Base-by-base conservation (phyloP, 2,797 vertebrate species). In the Schizothorax lantsangensis region DNA sequence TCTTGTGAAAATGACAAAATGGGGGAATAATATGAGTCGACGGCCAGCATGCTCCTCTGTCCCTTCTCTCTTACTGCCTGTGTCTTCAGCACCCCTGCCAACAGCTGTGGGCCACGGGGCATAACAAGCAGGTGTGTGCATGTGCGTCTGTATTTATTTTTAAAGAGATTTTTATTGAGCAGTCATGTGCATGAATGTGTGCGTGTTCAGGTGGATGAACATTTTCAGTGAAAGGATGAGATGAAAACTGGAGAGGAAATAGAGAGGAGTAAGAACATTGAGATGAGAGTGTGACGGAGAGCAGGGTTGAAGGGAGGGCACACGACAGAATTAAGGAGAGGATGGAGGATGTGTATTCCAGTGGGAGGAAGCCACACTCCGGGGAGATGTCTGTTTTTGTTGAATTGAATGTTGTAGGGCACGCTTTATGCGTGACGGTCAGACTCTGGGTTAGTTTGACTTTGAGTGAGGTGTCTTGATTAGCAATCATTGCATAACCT, bases 1-100 rank as follows among this genome's bases (percentile, higher is more conserved):
- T 86, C 85, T 81, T 81, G 79, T 81, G 69, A 66, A 81, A 86
- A 86, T 91, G 93, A 94, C 79, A 59, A 92, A 94, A 91, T 83
- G 17, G 64, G 71, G 40, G 59, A 75, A 80, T 94, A 92, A 94
- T 91, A 83, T 86, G 57, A 71, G 88, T 84, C 71, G 92, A 94
- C 91, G 68, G 87, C 87, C 87, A 86, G 89, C 91, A 69, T 91
- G 92, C 89, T 6, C 81, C 86, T 91, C 91, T 92, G 91, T 92
- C 91, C 87, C 30, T 91, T 75, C 86, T 83, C 36, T 86, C 86
- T 47, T 80, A 68, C 81, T 66, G 89, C 87, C 81, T 84, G 72
- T 81, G 40, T 54, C 88, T 85, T 77, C 47, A 49, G 73, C 66
- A 79, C 84, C 81, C 88, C 85, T 81, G 54, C 73, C 38, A 69